Percentiles rank a stretch among this genome's conserved stretches.
Evolutionary conservation across 2,113 vertebrate species (phyloP).

Genomic region (Azemiops feae): DNA sequence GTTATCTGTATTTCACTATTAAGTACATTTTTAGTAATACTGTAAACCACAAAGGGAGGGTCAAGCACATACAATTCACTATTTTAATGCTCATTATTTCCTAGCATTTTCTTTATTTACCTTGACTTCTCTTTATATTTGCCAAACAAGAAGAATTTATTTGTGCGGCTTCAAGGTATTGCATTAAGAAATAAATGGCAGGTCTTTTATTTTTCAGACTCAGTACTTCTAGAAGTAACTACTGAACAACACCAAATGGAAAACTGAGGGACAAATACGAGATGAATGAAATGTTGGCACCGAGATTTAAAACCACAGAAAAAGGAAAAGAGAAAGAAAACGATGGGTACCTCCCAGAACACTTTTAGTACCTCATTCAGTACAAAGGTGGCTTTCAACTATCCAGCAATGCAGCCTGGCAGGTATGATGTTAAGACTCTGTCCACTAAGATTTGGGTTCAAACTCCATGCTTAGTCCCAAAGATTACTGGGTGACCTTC

Average conservation of each 20-base stretch:
- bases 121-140: neutral
- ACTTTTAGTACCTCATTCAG: neutral
- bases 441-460: neutral
- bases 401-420: neutral
- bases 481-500: neutral
- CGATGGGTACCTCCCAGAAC: neutral
- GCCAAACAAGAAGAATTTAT: neutral
- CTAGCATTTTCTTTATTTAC: neutral
- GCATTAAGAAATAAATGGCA: neutral
- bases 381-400: neutral
- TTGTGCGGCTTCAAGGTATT: neutral
- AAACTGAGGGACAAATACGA: neutral
- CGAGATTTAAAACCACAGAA: neutral
- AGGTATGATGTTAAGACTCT: neutral
- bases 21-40: neutral
- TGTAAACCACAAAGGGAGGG: neutral
- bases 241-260: neutral
- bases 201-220: neutral
- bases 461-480: neutral
- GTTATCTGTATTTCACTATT: neutral
- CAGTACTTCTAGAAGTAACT: neutral
- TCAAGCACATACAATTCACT: neutral
- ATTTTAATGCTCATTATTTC: neutral
- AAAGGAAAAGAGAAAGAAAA: neutral
- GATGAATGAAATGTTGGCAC: neutral